Conservation (phyloP, 64 coral and sea anemone species). For the Exaiptasia diaphana region DNA sequence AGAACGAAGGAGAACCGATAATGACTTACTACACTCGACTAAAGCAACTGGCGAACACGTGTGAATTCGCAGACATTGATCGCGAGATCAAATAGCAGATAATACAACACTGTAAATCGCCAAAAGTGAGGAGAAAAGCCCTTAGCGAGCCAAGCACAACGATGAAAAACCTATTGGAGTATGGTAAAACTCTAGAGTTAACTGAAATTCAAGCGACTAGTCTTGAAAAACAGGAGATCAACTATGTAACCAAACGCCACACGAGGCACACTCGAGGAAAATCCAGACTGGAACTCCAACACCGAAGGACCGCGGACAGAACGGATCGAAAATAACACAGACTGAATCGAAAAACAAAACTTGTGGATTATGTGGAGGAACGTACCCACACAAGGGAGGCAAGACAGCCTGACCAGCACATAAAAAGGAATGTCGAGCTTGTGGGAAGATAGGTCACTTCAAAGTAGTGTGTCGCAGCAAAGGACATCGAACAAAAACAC, state of each 20-base stretch:
- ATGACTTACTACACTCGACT: slow-evolving; percentile 19
- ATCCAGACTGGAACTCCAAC: neutral
- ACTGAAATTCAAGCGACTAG: slow-evolving; percentile 5
- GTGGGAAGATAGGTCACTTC: slow-evolving; percentile 31
- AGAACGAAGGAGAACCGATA: slow-evolving; percentile 4
- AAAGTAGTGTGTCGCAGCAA: slow-evolving; percentile 22
- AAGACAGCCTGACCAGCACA: slow-evolving; percentile 42
- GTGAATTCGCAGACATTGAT: slow-evolving; percentile 37
- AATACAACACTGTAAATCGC: slow-evolving; percentile 25
- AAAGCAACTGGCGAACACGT: slow-evolving; percentile 19
- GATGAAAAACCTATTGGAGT: slow-evolving; percentile 23
- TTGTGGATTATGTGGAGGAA: slow-evolving; percentile 28
- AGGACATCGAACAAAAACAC: neutral
- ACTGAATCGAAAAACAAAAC: neutral
- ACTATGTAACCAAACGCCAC: neutral
- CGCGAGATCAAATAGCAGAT: slow-evolving; percentile 52
- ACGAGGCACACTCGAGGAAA: neutral
- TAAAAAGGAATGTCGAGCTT: slow-evolving; percentile 1
- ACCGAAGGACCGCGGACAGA: neutral
- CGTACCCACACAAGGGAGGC: slow-evolving; percentile 36
- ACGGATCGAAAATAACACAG: no score
- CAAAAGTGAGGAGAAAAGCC: slow-evolving; percentile 57
- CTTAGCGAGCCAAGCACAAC: slow-evolving; percentile 3
- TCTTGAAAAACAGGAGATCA: slow-evolving; percentile 17
- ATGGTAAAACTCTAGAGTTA: slow-evolving; percentile 51